Evolutionary conservation across 2,113 vertebrate genomes (phyloP).

Genomic region (Phasianus colchicus): DNA sequence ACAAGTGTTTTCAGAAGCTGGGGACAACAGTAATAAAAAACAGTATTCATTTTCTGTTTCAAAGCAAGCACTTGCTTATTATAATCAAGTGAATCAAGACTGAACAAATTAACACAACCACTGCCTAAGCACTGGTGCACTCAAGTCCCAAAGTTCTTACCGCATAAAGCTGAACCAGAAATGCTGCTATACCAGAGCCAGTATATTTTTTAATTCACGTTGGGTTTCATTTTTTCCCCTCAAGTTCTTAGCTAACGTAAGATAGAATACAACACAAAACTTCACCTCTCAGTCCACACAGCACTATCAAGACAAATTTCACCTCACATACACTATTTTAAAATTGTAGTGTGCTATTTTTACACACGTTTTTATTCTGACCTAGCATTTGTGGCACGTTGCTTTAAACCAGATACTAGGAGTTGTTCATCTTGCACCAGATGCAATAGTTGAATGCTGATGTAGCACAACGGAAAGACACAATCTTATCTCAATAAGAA

Average conservation of each 20-base stretch:
- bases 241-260: neutral
- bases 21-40: neutral
- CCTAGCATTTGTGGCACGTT: neutral
- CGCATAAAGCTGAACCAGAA: neutral
- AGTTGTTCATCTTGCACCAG: neutral
- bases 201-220: neutral
- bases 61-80: neutral
- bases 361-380: neutral
- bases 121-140: neutral
- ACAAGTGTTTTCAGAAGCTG: neutral
- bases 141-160: neutral
- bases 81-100: neutral
- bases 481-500: neutral
- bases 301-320: neutral
- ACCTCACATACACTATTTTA: rapidly evolving
- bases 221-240: neutral
- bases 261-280: neutral
- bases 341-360: neutral
- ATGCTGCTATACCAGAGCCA: neutral
- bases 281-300: neutral
- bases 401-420: neutral
- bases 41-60: neutral
- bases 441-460: neutral
- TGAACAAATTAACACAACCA: neutral
- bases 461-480: neutral